Evolutionary conservation across 2,113 vertebrate species (phyloP).

Genomic region (Stomatorhinus ivindoensis): DNA sequence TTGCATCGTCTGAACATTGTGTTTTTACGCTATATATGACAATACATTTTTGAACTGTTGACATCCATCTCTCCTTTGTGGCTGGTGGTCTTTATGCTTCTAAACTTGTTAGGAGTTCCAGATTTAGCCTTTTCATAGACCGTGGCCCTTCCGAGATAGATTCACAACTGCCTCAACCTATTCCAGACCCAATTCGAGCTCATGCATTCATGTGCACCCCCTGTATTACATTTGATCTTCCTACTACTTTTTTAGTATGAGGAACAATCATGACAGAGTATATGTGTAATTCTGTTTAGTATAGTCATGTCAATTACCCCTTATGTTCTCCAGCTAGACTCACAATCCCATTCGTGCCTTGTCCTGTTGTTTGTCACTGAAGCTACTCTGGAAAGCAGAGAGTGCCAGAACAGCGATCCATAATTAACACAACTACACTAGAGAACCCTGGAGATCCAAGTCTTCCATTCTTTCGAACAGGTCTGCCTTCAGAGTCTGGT

Average conservation of each 20-base stretch:
- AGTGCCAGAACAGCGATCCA: background rate
- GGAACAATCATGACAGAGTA: background rate
- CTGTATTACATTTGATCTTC: background rate
- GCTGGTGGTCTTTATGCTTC: background rate
- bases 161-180: background rate
- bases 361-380: background rate
- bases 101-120: background rate
- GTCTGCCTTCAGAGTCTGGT: background rate
- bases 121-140: background rate
- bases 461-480: background rate
- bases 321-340: background rate
- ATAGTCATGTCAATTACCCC: background rate
- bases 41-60: background rate
- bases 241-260: background rate
- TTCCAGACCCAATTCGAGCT: background rate
- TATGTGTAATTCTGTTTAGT: background rate
- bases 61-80: background rate
- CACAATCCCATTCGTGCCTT: background rate
- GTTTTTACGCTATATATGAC: too few species aligned
- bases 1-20: too few species aligned
- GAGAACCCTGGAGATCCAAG: background rate
- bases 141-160: background rate
- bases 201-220: background rate
- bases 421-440: background rate
- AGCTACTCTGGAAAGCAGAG: background rate